Conservation (phyloP, 2,113 vertebrate species). For the Corythornis cristatus region DNA sequence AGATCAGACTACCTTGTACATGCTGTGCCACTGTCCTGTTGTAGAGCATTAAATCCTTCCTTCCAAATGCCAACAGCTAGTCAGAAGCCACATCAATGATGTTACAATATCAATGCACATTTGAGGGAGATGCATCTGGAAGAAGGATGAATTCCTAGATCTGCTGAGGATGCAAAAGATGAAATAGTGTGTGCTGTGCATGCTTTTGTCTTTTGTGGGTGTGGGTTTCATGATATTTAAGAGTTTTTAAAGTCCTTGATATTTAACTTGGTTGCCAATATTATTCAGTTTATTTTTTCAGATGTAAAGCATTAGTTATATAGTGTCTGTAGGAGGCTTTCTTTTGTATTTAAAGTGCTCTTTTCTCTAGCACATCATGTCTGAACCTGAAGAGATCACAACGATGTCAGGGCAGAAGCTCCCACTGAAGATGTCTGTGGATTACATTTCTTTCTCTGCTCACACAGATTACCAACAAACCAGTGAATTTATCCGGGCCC, state of each 20-base stretch:
- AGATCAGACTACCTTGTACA: background rate
- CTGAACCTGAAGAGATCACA: slow-evolving; percentile 97
- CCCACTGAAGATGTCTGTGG: slow-evolving; percentile 98
- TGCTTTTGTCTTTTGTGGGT: background rate
- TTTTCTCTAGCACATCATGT: slow-evolving; percentile 93
- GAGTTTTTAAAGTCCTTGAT: background rate
- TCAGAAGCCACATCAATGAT: background rate
- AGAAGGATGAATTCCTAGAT: background rate
- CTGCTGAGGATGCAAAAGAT: background rate
- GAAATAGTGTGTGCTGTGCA: background rate
- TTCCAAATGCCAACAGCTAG: background rate
- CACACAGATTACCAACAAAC: slow-evolving; percentile 99
- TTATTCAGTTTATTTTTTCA: background rate
- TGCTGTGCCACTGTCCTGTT: background rate
- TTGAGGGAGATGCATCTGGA: background rate
- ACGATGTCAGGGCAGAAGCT: slow-evolving; percentile 99
- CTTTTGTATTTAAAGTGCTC: background rate
- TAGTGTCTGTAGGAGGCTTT: background rate
- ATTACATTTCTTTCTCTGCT: slow-evolving; percentile 99
- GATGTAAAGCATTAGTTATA: background rate
- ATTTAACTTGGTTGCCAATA: background rate
- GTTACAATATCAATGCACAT: background rate
- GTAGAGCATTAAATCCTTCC: background rate
- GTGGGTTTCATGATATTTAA: background rate
- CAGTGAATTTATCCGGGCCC: slow-evolving; percentile 96